A percentile compares a stretch with the other conserved stretches of the same genome.
Evolutionary conservation across 1,140 invertebrate genomes (phyloP).

Genomic region (Plectus sambesii): DNA sequence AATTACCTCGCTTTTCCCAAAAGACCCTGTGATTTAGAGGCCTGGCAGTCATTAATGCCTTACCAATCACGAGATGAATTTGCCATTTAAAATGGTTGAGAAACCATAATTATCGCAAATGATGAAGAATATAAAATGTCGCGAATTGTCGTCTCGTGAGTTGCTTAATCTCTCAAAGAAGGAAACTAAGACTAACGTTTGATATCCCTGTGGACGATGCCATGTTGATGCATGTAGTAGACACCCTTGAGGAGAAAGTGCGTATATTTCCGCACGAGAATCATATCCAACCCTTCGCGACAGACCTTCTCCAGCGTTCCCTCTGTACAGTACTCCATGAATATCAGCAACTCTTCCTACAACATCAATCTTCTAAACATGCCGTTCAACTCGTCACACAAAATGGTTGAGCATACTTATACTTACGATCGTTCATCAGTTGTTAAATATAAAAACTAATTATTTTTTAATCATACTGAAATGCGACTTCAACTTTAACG

Average conservation of each 20-base stretch:
- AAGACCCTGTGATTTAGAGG: too few species aligned
- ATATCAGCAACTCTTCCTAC: constrained; percentile 51
- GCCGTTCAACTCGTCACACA: background rate
- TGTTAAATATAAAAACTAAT: constrained; percentile 70
- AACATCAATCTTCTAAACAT: constrained; percentile 7
- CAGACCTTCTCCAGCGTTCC: constrained; percentile 48
- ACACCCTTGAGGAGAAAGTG: constrained; percentile 30
- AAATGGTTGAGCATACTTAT: too few species aligned
- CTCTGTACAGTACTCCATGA: constrained; percentile 56
- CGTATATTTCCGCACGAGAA: constrained; percentile 32
- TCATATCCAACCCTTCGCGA: constrained; percentile 30
- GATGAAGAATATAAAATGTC: too few species aligned
- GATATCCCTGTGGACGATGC: constrained; percentile 38
- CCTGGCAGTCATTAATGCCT: too few species aligned
- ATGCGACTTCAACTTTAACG: too few species aligned
- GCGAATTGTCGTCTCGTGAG: too few species aligned
- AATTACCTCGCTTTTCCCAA: too few species aligned
- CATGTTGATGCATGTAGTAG: constrained; percentile 26
- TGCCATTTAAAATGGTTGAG: background rate
- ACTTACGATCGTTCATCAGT: too few species aligned
- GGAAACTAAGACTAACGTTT: constrained; percentile 19
- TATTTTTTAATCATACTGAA: too few species aligned
- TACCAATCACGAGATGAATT: too few species aligned
- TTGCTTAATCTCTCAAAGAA: background rate
- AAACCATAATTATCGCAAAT: background rate